Conservation (phyloP, 2,113 vertebrate species). For the Tragelaphus strepsiceros region DNA sequence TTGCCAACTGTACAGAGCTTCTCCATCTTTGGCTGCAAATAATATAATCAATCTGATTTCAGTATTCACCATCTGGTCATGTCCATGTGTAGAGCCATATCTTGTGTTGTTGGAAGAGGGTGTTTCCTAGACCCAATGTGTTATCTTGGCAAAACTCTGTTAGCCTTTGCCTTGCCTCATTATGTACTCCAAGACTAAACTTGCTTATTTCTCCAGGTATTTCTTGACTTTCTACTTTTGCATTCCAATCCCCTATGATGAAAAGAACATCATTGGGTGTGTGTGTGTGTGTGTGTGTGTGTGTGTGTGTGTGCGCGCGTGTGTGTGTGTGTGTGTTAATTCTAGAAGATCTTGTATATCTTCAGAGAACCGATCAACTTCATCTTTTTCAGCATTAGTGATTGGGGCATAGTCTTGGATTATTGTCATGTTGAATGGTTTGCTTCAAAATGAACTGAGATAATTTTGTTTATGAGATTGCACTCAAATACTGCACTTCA, state of each 20-base stretch:
- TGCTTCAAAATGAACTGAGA: neutral
- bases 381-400: neutral
- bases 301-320: neutral
- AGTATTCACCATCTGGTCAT: neutral
- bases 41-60: neutral
- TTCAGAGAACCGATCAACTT: neutral
- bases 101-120: neutral
- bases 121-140: neutral
- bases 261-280: neutral
- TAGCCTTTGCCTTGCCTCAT: neutral
- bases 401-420: neutral
- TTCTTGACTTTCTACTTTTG: neutral
- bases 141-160: neutral
- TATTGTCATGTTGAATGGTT: neutral
- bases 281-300: neutral
- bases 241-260: neutral
- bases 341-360: neutral
- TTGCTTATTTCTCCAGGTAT: neutral
- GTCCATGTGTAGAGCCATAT: neutral
- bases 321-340: neutral
- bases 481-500: neutral
- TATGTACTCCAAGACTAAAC: neutral
- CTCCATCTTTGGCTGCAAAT: neutral
- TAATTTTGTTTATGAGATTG: neutral
- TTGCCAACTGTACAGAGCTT: neutral